phyloP scores from a whole-genome alignment of 2,888 invertebrate species.

The Dasypogon diadema region DNA sequence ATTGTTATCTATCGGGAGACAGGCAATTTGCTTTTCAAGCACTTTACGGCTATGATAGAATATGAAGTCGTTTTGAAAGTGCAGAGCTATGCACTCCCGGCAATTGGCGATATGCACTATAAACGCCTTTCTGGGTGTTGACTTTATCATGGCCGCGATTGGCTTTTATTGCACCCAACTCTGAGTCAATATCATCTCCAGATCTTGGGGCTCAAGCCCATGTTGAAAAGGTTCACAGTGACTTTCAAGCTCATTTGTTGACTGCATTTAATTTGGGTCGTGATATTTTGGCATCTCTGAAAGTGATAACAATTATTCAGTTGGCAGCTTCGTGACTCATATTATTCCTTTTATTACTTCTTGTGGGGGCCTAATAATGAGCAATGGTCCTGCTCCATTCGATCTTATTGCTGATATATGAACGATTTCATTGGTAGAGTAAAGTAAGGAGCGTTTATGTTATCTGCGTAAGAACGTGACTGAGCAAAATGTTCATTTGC shows the following conservation, averaged over 20 bases:
- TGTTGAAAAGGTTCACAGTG: not conserved
- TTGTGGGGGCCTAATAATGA: conserved; percentile 6
- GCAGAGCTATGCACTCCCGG: conserved; percentile 9
- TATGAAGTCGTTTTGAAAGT: conserved; percentile 37
- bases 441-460: not conserved
- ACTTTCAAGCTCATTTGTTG: not conserved
- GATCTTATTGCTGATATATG: conserved; percentile 17
- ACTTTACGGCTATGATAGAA: conserved; percentile 30
- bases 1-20: conserved; percentile 28
- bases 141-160: conserved; percentile 18
- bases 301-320: conserved; percentile 18
- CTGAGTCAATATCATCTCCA: conserved; percentile 12
- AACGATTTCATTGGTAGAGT: not conserved
- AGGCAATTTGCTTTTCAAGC: conserved; percentile 41
- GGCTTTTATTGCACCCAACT: not conserved
- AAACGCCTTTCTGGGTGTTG: conserved; percentile 18
- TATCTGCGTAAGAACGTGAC: conserved; percentile 22
- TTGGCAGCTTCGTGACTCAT: conserved; percentile 26
- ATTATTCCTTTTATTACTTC: conserved; percentile 21
- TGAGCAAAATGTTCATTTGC: not conserved
- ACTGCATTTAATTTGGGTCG: conserved; percentile 13
- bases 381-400: conserved; percentile 6
- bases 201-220: not conserved
- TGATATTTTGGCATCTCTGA: conserved; percentile 35
- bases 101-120: not conserved